Conservation (phyloP, 2,888 invertebrate genomes). For the Dicyrtomina minuta region DNA sequence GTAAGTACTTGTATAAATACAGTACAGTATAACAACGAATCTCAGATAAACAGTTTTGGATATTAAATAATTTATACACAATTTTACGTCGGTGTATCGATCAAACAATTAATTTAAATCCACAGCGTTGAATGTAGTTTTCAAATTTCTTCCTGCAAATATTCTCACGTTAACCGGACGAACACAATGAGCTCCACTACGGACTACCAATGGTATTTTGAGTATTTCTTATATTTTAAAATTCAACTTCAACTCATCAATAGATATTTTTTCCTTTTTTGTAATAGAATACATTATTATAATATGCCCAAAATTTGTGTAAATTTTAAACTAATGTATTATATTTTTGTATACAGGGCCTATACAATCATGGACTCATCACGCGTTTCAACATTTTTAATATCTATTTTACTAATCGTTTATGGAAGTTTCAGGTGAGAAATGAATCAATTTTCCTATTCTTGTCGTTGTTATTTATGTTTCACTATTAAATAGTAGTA, state of each 20-base stretch:
- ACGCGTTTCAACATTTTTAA: slow-evolving; percentile 92
- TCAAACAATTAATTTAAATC: background rate
- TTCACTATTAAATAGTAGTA: too few species aligned
- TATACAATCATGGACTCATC: slow-evolving; percentile 97
- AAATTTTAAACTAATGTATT: too few species aligned
- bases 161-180: background rate
- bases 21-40: background rate
- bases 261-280: too few species aligned
- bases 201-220: slow-evolving; percentile 60
- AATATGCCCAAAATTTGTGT: too few species aligned
- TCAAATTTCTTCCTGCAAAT: background rate
- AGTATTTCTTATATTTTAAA: slow-evolving; percentile 25
- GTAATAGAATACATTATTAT: too few species aligned
- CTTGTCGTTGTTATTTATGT: too few species aligned
- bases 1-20: background rate
- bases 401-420: slow-evolving; percentile 94
- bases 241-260: slow-evolving; percentile 15
- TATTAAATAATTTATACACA: background rate
- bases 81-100: background rate
- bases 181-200: slow-evolving; percentile 57
- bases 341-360: slow-evolving; percentile 69
- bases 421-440: slow-evolving; percentile 84
- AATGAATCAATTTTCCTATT: too few species aligned
- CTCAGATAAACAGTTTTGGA: background rate
- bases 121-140: background rate